phyloP scores from a whole-genome alignment of 1,140 invertebrate species.

The Choristoneura fumiferana region DNA sequence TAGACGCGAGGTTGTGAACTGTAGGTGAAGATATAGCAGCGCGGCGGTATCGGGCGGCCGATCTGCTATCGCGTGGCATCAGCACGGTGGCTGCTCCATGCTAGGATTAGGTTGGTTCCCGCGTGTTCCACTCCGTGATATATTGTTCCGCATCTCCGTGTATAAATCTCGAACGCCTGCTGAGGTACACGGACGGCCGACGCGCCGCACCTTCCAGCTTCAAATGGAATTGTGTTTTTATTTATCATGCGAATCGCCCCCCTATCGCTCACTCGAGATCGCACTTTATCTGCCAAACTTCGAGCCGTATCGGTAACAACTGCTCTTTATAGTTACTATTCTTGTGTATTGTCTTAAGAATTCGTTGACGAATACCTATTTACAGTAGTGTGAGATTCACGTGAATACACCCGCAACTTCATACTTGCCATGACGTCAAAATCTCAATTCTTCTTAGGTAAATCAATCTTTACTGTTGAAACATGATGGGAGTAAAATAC shows the following conservation, averaged over 20 bases:
- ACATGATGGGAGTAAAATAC: constrained; percentile 10
- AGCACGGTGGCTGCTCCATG: constrained; percentile 64
- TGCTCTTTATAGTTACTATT: constrained; percentile 40
- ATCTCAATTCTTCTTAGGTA: constrained; percentile 14
- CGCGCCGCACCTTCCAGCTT: constrained; percentile 63
- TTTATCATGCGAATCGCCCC: constrained; percentile 75
- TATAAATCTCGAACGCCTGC: constrained; percentile 77
- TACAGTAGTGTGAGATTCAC: neutral
- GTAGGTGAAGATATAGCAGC: constrained; percentile 38
- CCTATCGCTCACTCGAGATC: constrained; percentile 71
- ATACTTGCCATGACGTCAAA: constrained; percentile 13
- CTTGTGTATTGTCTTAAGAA: constrained; percentile 26
- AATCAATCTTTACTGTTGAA: constrained; percentile 9
- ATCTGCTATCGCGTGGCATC: constrained; percentile 68
- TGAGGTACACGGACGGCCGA: constrained; percentile 74
- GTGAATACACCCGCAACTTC: constrained; percentile 6
- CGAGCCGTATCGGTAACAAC: constrained; percentile 44
- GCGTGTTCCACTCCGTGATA: constrained; percentile 68
- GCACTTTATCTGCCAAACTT: constrained; percentile 68
- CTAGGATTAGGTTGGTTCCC: constrained; percentile 74
- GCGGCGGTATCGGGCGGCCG: constrained; percentile 50
- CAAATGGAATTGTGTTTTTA: constrained; percentile 78
- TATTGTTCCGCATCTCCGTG: constrained; percentile 73
- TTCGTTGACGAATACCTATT: constrained; percentile 3
- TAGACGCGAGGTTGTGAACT: constrained; percentile 25